Evolutionary conservation across 2,113 vertebrate species (phyloP), one percentile per base, ranked within the genome.

Genomic region (Mesoclemmys tuberculata): DNA sequence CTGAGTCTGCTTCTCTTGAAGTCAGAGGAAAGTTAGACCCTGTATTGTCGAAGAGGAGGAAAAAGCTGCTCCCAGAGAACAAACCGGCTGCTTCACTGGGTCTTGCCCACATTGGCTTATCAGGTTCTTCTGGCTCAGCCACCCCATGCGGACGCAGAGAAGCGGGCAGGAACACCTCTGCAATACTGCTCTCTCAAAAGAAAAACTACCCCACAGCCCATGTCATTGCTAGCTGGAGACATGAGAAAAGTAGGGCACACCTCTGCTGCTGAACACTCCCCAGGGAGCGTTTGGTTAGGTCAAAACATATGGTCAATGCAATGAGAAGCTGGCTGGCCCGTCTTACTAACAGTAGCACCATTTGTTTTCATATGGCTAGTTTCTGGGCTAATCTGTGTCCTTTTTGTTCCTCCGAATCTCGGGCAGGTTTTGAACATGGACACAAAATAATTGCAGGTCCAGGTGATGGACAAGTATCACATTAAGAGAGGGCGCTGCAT

Each of bases 121-220:
- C 81, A 78, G 35, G 80, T 90, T 74, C 71, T 90, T 58, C 88
- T 35, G 27, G 88, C 18, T 83, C 52, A 56, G 68, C 87, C n/a
- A 31, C 44, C 26, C 9, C 24, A 31, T 38, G 22, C 4, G 16
- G 74, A 31, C 49, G 26, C n/a, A 49, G 12, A 77, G 41, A 41
- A 71, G 44, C 38, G 26, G 41, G n/a, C 49, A 55, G 49, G 35
- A 58, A 90, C 54, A 55, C 52, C n/a, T 81, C 56, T 16, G 80
- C 3, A 16, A 84, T 58, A 38, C 81, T 61, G 11, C 29, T 26
- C 51, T 54, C 55, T 55, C 68, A 58, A 56, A 89, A 74, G 46
- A 49, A 29, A 35, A 55, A 31, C 52, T 49, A 44, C 52, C 68
- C 41, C 38, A 55, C 16, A 38, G 44, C 35, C 27, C 58, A 75